phyloP scores from a whole-genome alignment of 2,888 invertebrate species.

The Melinopterus prodromus region DNA sequence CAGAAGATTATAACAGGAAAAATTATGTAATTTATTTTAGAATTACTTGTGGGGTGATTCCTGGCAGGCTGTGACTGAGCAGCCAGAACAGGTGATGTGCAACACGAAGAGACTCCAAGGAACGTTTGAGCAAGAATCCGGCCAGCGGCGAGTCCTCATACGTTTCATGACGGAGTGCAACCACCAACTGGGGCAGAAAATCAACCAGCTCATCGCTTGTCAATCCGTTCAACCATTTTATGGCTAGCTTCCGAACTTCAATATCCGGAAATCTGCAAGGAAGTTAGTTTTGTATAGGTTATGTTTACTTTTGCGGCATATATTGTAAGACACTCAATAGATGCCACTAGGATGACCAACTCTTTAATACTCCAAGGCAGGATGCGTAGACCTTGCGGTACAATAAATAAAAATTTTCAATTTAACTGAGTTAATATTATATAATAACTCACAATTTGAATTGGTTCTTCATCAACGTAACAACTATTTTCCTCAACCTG shows the following conservation, averaged over 20 bases:
- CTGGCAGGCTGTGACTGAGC: constrained; percentile 83
- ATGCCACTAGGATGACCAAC: too few species aligned
- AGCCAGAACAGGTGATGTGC: constrained; percentile 97
- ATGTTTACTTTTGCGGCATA: neutral
- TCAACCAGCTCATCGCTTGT: constrained; percentile 89
- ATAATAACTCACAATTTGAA: too few species aligned
- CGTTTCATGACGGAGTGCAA: constrained; percentile 89
- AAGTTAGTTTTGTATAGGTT: constrained; percentile 39
- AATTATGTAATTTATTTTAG: constrained; percentile 7
- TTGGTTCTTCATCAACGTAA: too few species aligned
- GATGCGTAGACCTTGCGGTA: too few species aligned
- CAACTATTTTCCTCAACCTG: too few species aligned
- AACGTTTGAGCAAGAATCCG: constrained; percentile 80
- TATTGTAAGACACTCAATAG: too few species aligned
- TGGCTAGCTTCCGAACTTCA: constrained; percentile 85
- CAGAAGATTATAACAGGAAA: constrained; percentile 10
- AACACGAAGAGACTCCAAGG: constrained; percentile 86
- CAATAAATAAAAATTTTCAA: too few species aligned
- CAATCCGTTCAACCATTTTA: constrained; percentile 80
- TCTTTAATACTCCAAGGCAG: too few species aligned
- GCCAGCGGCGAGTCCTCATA: constrained; percentile 91
- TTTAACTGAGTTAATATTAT: too few species aligned
- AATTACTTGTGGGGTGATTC: constrained; percentile 78
- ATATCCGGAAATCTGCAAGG: constrained; percentile 85
- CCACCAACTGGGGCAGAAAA: constrained; percentile 92